Base-by-base conservation (phyloP, 2,888 invertebrate genomes). In the Drosophila borealis region DNA sequence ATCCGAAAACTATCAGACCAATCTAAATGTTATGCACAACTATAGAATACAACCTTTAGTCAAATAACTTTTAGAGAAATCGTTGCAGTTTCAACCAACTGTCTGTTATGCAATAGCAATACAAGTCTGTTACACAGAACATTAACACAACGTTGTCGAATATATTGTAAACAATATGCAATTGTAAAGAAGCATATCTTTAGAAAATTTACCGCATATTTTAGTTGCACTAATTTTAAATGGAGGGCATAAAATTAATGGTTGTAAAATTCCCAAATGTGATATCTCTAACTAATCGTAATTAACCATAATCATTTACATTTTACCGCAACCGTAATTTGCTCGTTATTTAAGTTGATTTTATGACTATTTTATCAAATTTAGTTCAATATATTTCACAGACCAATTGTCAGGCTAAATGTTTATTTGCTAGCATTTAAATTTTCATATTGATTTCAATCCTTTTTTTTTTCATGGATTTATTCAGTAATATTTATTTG, bases 361-460 rank as follows among this genome's bases (percentile, higher is more conserved):
- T 61, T 37, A 48, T 48, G 14, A 42, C 3, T 11, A 53, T 42
- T 34, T 55, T 29, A 61, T 61, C 45, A 29, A 25, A 19, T 53
- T 60, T 10, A 37, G 33, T 41, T 21, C 53, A 3, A 42, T 39
- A 44, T 2, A 1, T 39, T 56, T 76, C 10, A 19, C 36, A 41
- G 37, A 21, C 63, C 55, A 60, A 70, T 76, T 62, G 45, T 10
- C 37, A 9, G 4, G 4, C 19, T 21, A 42, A 62, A 59, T 36
- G 17, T 57, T 57, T 54, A 62, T 67, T 75, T 69, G 48, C 49
- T 41, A 57, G 36, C 62, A 65, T 63, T 77, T 9, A 62, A 64
- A 61, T 69, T 73, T 63, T 44, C 45, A 64, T 69, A 81, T 70
- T 68, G 64, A 59, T 83, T 77, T 73, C 68, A 45, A 65, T 69